These are phyloP conservation scores for Cryptoprocta ferox DNA, from an alignment of 2,797 vertebrate genomes.

Conservation along the genomic window DNA sequence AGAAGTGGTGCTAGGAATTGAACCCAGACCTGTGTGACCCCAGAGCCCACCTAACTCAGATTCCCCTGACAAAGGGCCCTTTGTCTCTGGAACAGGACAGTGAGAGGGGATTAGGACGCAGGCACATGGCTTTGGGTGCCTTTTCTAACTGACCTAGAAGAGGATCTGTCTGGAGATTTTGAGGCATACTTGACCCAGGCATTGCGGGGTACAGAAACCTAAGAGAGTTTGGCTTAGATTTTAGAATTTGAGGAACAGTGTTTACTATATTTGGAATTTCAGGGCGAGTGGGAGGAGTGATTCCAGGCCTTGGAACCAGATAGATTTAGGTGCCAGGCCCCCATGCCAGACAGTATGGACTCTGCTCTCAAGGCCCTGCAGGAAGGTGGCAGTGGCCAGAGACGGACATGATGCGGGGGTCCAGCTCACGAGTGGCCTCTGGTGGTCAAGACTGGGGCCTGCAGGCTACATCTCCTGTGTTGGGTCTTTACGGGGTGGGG, in stretches of 20 bases:
- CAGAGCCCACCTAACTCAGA: not conserved
- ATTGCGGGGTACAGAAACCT: not conserved
- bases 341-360: not conserved
- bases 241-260: slow-evolving; percentile 37
- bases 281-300: slow-evolving; percentile 36
- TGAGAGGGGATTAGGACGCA: not conserved
- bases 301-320: not conserved
- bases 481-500: not conserved
- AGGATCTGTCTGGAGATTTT: not conserved
- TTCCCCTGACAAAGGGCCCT: not conserved
- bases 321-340: not conserved
- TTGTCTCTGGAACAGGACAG: not conserved
- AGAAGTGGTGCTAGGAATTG: not conserved
- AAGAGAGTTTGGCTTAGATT: slow-evolving; percentile 5
- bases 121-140: not conserved
- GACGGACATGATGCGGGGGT: not conserved
- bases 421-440: slow-evolving; percentile 48
- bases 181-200: not conserved
- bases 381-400: not conserved
- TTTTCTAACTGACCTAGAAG: not conserved
- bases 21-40: slow-evolving; percentile 23
- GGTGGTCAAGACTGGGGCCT: slow-evolving; percentile 24
- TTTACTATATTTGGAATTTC: slow-evolving; percentile 50
- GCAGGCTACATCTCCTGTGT: not conserved
- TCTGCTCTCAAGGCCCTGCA: not conserved